These are phyloP conservation scores for Synodontis membranacea DNA, from an alignment of 2,113 vertebrate genomes.

Conservation along the genomic window DNA sequence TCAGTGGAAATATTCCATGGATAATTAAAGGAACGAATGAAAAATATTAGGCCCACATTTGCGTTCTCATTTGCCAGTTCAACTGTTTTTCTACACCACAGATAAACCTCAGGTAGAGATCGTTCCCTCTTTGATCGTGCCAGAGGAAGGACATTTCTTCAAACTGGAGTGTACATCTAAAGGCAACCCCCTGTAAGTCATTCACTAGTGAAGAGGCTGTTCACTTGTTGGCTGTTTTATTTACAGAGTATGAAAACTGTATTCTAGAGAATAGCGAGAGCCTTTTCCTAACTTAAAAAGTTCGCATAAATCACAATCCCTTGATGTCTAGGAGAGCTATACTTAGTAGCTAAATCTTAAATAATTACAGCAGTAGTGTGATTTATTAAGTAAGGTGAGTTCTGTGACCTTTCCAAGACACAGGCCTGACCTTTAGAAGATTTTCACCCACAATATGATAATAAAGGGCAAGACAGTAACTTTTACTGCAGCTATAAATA, in stretches of 20 bases:
- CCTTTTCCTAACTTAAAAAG: constrained; percentile 28
- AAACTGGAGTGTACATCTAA: constrained; percentile 94
- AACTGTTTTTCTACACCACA: constrained; percentile 55
- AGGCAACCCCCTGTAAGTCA: constrained; percentile 96
- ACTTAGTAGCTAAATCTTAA: constrained; percentile 29
- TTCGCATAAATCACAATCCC: constrained; percentile 46
- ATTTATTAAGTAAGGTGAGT: constrained; percentile 44
- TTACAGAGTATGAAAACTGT: constrained; percentile 15
- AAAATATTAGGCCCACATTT: not conserved
- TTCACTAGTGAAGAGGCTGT: not conserved
- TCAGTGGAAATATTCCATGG: not conserved
- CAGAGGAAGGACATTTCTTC: constrained; percentile 95
- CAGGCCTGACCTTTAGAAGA: constrained; percentile 44
- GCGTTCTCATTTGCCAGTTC: constrained; percentile 27
- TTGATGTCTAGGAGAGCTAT: constrained; percentile 53
- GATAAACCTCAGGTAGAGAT: constrained; percentile 90
- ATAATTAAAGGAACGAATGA: not conserved
- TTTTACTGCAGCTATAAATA: constrained; percentile 2
- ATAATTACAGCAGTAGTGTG: constrained; percentile 38
- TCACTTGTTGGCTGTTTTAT: constrained; percentile 9
- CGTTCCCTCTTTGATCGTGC: constrained; percentile 84
- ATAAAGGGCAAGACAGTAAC: constrained; percentile 37
- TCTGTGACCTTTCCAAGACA: constrained; percentile 52
- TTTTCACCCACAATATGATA: constrained; percentile 40
- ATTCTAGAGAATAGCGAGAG: not conserved